Evolutionary conservation across 2,797 vertebrate genomes (phyloP), one percentile per base, ranked within the genome.

Genomic region (Trachops cirrhosus): DNA sequence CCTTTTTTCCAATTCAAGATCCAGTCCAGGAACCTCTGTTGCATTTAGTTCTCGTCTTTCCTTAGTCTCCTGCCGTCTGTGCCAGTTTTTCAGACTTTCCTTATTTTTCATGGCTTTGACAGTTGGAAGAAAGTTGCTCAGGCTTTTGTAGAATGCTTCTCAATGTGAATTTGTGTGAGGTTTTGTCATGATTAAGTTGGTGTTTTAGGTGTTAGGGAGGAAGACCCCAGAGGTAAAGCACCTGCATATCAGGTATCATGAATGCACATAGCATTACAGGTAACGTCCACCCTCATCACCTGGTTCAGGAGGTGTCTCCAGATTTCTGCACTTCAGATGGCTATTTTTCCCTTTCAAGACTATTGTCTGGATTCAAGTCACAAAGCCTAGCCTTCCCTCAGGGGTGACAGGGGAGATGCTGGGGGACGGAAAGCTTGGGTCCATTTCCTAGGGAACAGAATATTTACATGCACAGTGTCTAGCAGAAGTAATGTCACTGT

Each of bases 191-290:
- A 44, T 15, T 21, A 4, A 24, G 2, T 18, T n/a, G 2, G 24
- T 1, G 4, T 2, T 32, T 2, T 1, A 12, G 52, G 7, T 34
- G 48, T 32, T 7, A 16, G 34, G 14, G 50, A 34, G 6, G 22
- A 37, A 48, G 44, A 16, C 24, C 12, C 7, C 3, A 44, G 44
- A 29, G 26, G 18, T 1, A 9, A 67, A 6, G 18, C 0, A 19
- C 9, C 12, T 3, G 6, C n/a, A 3, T 6, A 0, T 34, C 21
- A 1, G 9, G 0, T 3, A 1, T 22, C 19, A 7, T 24, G 22
- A 41, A 32, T n/a, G 24, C 59, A 18, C 4, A 3, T 3, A 32
- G 16, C 26, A 2, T 19, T 9, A 0, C 11, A 4, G 24, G 15
- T 15, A 10, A 50, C 0, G 1, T 32, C n/a, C 19, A 5, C 26